Conservation (phyloP, 2,113 vertebrate species). For the Myocastor coypus region DNA sequence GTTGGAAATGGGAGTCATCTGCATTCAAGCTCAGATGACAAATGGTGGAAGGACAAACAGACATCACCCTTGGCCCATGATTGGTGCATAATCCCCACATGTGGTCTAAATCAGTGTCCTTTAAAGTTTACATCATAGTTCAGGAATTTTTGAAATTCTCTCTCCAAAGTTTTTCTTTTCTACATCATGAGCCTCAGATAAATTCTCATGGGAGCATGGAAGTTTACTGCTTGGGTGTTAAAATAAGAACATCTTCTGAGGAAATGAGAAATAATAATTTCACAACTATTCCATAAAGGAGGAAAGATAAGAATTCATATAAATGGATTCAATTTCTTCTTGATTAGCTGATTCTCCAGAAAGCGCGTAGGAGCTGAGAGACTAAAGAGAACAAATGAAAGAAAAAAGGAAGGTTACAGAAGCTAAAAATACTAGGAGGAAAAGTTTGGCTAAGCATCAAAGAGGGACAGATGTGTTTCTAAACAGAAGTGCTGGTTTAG, state of each 20-base stretch:
- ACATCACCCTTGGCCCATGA: not conserved
- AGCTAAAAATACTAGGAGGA: conserved; percentile 69
- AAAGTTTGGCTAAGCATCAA: conserved; percentile 64
- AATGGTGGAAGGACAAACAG: not conserved
- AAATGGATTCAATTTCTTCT: conserved; percentile 28
- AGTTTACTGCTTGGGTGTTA: conserved; percentile 53
- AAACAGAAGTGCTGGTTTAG: conserved; percentile 48
- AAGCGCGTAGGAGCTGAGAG: conserved; percentile 35
- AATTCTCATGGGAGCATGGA: conserved; percentile 61
- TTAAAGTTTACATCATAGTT: conserved; percentile 16
- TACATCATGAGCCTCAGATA: conserved; percentile 27
- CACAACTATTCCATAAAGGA: not conserved
- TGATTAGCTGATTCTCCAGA: conserved; percentile 4
- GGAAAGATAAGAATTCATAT: not conserved
- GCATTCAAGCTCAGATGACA: not conserved
- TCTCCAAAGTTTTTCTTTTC: conserved; percentile 63
- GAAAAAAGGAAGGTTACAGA: conserved; percentile 54
- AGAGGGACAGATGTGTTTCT: conserved; percentile 55
- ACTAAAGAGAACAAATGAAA: conserved; percentile 42
- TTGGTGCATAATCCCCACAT: not conserved
- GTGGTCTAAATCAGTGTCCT: conserved; percentile 54
- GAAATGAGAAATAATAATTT: conserved; percentile 20
- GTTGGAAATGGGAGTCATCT: not conserved
- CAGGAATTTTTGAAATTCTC: conserved; percentile 65
- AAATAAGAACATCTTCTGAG: conserved; percentile 57